Conservation (phyloP, 2,888 invertebrate species). For the Eupithecia tripunctaria region DNA sequence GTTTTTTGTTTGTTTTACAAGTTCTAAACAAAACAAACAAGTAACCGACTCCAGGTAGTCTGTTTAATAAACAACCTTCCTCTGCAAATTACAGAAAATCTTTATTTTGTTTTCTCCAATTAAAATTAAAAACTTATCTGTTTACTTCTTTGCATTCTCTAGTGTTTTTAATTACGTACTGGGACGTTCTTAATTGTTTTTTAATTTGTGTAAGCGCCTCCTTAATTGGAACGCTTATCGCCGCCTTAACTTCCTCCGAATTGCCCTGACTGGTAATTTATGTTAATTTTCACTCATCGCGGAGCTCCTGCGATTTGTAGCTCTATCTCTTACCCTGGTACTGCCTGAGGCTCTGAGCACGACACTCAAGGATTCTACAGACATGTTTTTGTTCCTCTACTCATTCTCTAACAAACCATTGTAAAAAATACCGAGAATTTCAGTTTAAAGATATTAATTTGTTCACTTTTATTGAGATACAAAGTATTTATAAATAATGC, state of each 20-base stretch:
- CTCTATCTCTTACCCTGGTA: conserved; percentile 12
- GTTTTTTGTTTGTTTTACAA: not conserved
- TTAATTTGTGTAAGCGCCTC: conserved; percentile 50
- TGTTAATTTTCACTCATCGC: conserved; percentile 47
- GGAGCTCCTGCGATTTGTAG: conserved; percentile 39
- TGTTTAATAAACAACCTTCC: conserved; percentile 13
- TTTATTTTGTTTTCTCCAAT: conserved; percentile 18
- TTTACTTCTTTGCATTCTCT: conserved; percentile 35
- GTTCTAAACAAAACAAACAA: not conserved
- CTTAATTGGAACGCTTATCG: conserved; percentile 53
- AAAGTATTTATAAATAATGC: too few species aligned
- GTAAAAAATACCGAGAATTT: not conserved
- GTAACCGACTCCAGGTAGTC: not conserved
- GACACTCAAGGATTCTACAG: not conserved
- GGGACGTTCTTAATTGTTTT: conserved; percentile 51
- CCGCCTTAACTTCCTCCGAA: conserved; percentile 46
- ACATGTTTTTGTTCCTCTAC: not conserved
- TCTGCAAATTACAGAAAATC: conserved; percentile 18
- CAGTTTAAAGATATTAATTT: too few species aligned
- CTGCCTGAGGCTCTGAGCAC: not conserved
- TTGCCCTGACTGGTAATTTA: conserved; percentile 45
- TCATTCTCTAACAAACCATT: not conserved
- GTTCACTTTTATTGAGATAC: too few species aligned
- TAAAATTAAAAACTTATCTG: conserved; percentile 33
- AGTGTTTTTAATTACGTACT: conserved; percentile 53